A percentile compares a stretch with the other conserved stretches of the same genome.
Conservation (phyloP, 1,140 invertebrate genomes). For the Rhopalosiphum padi region DNA sequence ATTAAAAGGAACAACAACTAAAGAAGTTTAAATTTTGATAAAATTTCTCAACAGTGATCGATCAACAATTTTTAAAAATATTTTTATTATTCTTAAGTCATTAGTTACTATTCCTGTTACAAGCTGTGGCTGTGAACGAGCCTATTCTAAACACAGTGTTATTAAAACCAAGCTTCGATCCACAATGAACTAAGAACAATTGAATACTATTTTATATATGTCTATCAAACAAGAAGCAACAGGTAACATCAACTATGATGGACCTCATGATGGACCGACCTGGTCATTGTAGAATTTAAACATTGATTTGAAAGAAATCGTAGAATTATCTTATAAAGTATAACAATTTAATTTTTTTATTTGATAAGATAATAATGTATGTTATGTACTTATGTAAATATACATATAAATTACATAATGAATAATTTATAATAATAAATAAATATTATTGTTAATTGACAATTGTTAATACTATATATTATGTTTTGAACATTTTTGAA, state of each 20-base stretch:
- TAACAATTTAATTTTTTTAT: constrained; percentile 36
- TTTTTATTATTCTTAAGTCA: background rate
- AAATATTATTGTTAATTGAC: background rate
- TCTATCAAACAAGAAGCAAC: background rate
- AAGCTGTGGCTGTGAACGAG: background rate
- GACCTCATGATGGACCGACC: too few species aligned
- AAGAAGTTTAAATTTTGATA: background rate
- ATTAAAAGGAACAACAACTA: constrained; percentile 10
- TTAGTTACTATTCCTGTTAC: constrained; percentile 11
- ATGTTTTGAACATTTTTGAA: too few species aligned
- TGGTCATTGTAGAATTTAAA: background rate
- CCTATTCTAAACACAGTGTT: constrained; percentile 1
- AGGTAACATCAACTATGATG: background rate
- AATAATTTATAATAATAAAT: background rate
- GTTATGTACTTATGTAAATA: background rate
- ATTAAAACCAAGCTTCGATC: background rate
- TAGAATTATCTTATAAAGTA: background rate
- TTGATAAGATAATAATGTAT: background rate
- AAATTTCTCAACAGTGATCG: background rate
- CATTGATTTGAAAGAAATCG: background rate
- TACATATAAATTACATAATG: too few species aligned
- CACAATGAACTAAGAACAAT: background rate
- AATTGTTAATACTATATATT: too few species aligned
- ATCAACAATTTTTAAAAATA: background rate
- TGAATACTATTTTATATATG: background rate